Evolutionary conservation across 1,140 invertebrate species (phyloP).

Genomic region (Papilio glaucus): DNA sequence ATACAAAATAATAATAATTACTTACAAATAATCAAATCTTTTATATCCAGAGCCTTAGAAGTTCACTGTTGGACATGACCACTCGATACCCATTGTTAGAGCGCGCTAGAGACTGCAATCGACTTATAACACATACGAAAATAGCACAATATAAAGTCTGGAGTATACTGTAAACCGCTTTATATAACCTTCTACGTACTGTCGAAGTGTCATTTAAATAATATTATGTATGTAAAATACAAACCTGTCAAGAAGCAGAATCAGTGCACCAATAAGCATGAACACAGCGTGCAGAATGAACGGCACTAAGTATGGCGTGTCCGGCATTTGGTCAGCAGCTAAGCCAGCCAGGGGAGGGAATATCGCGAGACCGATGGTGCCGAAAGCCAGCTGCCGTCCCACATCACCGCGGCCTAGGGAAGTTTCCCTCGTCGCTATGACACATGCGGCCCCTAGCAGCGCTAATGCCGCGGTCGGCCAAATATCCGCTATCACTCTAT

Average conservation of each 20-base stretch:
- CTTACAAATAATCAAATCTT: too few relatives aligned
- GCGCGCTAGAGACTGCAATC: too few relatives aligned
- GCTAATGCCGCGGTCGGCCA: constrained; percentile 89
- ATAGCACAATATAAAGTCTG: too few relatives aligned
- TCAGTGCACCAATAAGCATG: constrained; percentile 86
- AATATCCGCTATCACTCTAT: constrained; percentile 89
- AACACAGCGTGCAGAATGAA: constrained; percentile 85
- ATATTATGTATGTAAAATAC: background rate
- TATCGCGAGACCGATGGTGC: constrained; percentile 88
- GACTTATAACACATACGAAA: too few relatives aligned
- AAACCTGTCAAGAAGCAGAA: constrained; percentile 85
- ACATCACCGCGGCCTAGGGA: constrained; percentile 91
- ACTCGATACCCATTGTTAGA: too few relatives aligned
- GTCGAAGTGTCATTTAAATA: too few relatives aligned
- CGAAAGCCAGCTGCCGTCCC: constrained; percentile 90
- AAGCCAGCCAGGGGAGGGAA: constrained; percentile 88
- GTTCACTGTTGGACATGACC: too few relatives aligned
- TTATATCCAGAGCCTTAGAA: too few relatives aligned
- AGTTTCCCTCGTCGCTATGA: constrained; percentile 91
- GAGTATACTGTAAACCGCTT: too few relatives aligned
- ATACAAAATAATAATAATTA: too few relatives aligned
- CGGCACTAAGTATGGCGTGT: constrained; percentile 79
- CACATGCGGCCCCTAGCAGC: constrained; percentile 89
- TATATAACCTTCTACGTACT: too few relatives aligned
- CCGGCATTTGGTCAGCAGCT: constrained; percentile 70